Base-by-base conservation (phyloP, 2,888 invertebrate species). In the Aricia artaxerxes region DNA sequence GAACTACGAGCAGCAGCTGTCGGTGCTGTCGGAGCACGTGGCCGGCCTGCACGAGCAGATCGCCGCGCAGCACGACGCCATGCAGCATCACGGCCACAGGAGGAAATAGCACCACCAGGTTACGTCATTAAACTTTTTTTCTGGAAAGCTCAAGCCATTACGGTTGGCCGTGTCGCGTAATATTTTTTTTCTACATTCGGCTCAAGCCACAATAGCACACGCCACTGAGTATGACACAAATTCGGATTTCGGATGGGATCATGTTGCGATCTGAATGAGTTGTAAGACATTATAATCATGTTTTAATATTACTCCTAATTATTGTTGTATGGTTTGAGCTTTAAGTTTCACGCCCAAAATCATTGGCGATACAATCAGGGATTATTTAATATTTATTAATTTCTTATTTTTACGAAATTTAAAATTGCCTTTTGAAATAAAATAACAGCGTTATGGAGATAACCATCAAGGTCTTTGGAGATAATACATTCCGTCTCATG, bases 31-130 rank as follows among this genome's bases (percentile, higher is more conserved):
- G 5, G 96, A 96, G 83, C 96, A 96, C 90, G 94, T 96, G 80
- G 96, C 96, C 60, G 95, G 92, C 75, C 91, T 95, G 95, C 98
- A 95, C 91, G 98, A 98, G 84, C 98, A 98, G 92, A 95, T 99
- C 77, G 96, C 98, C 38, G 91, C 92, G 79, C 97, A 98, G 87
- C 97, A 97, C 87, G 98, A 98, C 91, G 96, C 97, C 88, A 97
- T 98, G 83, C 96, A 97, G 57, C 96, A 96, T 86, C 95, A 96
- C 87, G 91, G 95, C 80, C 81, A 91, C 88, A 78, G 90, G 83
- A 95, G 89, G 87, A 96, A 96, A 90, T 93, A 90, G 82, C 81
- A 72, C 69, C 44, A 31, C 5, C 7, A 24, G 31, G 49, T 40
- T 61, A 40, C 40, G 53, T 24, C 57, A 0, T 5, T 2, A 7